These are phyloP conservation scores for Nebria ingens DNA, from an alignment of 1,140 invertebrate species.

Conservation along the genomic window DNA sequence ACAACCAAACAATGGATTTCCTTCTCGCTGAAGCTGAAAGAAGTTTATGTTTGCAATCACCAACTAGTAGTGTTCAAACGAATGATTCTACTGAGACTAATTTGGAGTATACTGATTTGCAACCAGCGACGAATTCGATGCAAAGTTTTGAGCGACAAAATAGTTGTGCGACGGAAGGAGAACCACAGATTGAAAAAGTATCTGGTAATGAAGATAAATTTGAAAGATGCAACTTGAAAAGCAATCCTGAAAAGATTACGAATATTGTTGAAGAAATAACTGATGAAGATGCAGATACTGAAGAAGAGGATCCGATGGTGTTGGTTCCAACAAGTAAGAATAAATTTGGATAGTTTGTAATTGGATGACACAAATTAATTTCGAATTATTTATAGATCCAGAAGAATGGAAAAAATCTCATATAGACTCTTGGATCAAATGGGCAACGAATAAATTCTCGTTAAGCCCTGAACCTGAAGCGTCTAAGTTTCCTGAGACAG, in stretches of 20 bases:
- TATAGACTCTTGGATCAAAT: slow-evolving; percentile 52
- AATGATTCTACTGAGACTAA: slow-evolving; percentile 15
- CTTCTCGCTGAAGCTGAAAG: slow-evolving; percentile 18
- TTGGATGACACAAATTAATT: not conserved
- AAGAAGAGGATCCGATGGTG: slow-evolving; percentile 25
- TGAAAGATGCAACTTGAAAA: not conserved
- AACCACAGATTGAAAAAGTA: not conserved
- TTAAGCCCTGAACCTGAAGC: slow-evolving; percentile 41
- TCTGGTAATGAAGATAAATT: not conserved
- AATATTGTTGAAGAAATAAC: slow-evolving; percentile 1
- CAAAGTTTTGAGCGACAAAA: too few species aligned
- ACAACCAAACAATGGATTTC: slow-evolving; percentile 18
- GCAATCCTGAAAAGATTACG: not conserved
- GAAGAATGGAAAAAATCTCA: slow-evolving; percentile 48
- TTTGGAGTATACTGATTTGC: slow-evolving; percentile 16
- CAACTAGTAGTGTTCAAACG: slow-evolving; percentile 16
- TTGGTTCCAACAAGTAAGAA: slow-evolving; percentile 28
- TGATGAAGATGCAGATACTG: slow-evolving; percentile 18
- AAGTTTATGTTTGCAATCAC: slow-evolving; percentile 19
- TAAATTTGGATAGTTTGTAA: not conserved
- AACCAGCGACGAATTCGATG: too few species aligned
- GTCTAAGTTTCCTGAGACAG: slow-evolving; percentile 44
- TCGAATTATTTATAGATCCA: slow-evolving; percentile 39
- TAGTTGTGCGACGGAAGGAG: not conserved
- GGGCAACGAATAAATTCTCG: slow-evolving; percentile 49